phyloP scores from a whole-genome alignment of 2,113 vertebrate genomes.

The Cercocebus atys region DNA sequence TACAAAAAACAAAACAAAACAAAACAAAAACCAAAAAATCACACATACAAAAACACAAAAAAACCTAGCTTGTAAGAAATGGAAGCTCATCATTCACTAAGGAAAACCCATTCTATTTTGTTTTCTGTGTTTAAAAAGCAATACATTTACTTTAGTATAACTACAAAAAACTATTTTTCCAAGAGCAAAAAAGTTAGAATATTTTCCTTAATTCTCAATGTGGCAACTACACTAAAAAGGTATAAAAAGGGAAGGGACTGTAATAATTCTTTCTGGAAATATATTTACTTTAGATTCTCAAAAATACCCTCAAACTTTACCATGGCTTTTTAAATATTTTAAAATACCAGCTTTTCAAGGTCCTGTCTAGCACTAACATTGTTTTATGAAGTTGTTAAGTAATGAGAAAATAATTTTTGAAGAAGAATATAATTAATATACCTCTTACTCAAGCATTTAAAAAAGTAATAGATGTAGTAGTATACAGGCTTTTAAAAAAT shows the following conservation, averaged over 20 bases:
- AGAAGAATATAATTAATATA: background rate
- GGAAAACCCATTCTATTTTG: slow-evolving; percentile 14
- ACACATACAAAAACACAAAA: background rate
- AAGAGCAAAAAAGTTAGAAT: background rate
- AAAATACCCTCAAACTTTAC: background rate
- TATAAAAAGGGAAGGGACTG: background rate
- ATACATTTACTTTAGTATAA: background rate
- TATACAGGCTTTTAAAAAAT: background rate
- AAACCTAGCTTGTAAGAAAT: slow-evolving; percentile 10
- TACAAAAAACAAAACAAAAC: background rate
- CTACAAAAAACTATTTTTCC: slow-evolving; percentile 24
- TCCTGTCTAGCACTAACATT: background rate
- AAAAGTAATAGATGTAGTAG: background rate
- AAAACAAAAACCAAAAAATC: too few species aligned
- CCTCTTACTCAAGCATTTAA: background rate
- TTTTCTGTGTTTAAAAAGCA: background rate
- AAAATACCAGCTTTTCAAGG: background rate
- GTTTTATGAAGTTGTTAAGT: background rate
- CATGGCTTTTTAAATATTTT: background rate
- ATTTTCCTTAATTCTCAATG: slow-evolving; percentile 5
- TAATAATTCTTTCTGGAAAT: background rate
- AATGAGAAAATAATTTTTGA: background rate
- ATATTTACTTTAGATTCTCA: background rate
- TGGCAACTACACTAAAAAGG: background rate
- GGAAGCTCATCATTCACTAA: background rate